Conservation (phyloP, 2,113 vertebrate species). For the Tragelaphus strepsiceros region DNA sequence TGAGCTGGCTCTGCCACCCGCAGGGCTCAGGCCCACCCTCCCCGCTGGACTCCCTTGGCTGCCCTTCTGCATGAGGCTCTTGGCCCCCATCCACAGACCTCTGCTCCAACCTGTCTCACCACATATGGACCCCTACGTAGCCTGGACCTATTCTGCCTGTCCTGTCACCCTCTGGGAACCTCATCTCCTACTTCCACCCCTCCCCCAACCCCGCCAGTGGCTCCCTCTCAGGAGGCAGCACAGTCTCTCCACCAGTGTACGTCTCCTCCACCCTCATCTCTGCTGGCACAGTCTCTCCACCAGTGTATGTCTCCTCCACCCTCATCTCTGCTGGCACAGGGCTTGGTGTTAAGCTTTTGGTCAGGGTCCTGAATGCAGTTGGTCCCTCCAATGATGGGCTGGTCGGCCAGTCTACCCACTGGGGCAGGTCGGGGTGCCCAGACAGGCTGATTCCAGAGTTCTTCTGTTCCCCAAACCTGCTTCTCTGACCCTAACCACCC, state of each 20-base stretch:
- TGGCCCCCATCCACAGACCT: neutral
- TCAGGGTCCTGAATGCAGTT: neutral
- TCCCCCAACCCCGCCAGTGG: neutral
- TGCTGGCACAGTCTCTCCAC: neutral
- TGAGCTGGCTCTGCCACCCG: neutral
- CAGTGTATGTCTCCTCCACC: neutral
- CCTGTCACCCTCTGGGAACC: neutral
- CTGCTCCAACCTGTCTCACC: neutral
- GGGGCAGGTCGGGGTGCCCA: fast-evolving
- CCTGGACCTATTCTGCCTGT: too few relatives aligned
- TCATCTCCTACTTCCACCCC: neutral
- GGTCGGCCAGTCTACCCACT: neutral
- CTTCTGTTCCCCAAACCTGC: neutral
- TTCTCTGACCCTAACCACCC: neutral
- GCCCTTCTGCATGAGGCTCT: neutral
- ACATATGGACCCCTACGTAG: fast-evolving
- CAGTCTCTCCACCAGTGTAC: neutral
- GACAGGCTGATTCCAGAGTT: neutral
- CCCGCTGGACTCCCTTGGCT: neutral
- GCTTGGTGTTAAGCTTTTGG: fast-evolving
- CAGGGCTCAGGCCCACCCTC: neutral
- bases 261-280: neutral
- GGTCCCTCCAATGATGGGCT: neutral
- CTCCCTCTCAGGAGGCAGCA: neutral
- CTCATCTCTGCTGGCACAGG: neutral